phyloP scores from a whole-genome alignment of 1,140 invertebrate genomes.

The Drosophila virilis region DNA sequence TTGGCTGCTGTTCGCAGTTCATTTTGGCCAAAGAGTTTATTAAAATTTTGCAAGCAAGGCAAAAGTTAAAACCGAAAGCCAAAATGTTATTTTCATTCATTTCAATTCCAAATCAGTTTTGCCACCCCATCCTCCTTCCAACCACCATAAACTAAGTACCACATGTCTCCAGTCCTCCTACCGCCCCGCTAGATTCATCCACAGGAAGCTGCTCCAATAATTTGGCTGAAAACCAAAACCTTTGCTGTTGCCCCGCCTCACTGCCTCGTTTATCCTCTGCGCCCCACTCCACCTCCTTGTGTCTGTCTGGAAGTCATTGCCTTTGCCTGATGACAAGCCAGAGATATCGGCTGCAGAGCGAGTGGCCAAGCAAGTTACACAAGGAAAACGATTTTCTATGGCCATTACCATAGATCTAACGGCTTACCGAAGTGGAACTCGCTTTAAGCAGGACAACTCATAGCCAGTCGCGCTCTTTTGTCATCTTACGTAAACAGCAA shows the following conservation, averaged over 20 bases:
- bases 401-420: conserved; percentile 76
- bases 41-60: conserved; percentile 65
- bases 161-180: neutral
- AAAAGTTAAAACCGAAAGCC: conserved; percentile 46
- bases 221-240: conserved; percentile 72
- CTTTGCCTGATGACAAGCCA: conserved; percentile 69
- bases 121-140: neutral
- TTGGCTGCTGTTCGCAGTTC: conserved; percentile 25
- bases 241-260: neutral
- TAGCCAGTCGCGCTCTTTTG: conserved; percentile 41
- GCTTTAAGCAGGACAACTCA: conserved; percentile 22
- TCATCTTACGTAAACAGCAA: conserved; percentile 73
- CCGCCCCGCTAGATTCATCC: neutral
- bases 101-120: conserved; percentile 69
- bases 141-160: neutral
- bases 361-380: conserved; percentile 51
- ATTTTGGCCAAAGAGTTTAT: conserved; percentile 48
- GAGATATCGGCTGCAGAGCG: conserved; percentile 64
- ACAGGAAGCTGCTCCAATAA: conserved; percentile 55
- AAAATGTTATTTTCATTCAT: conserved; percentile 57
- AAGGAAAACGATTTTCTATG: conserved; percentile 66
- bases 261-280: neutral
- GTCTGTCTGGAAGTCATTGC: conserved; percentile 58
- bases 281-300: neutral
- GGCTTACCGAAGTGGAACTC: conserved; percentile 41